Percentiles rank a stretch among this genome's conserved stretches.
These are phyloP conservation scores for Aradophagus sp. DNA, from an alignment of 1,140 invertebrate species.

Conservation along the genomic window DNA sequence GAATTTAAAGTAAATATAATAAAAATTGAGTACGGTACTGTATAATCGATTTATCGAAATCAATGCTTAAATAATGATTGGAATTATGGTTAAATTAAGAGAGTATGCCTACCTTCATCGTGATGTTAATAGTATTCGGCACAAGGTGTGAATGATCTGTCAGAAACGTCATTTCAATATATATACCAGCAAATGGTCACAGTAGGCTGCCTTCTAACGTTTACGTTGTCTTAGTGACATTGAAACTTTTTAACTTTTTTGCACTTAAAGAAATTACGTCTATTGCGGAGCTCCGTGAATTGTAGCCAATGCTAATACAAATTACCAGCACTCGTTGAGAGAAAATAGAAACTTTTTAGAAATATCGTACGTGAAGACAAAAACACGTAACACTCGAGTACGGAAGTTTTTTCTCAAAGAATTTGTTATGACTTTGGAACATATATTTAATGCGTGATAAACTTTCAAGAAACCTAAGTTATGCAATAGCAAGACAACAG, in stretches of 20 bases:
- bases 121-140: conserved; percentile 27
- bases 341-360: conserved; percentile 44
- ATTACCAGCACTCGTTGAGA: conserved; percentile 7
- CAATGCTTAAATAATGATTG: too few relatives aligned
- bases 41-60: too few relatives aligned
- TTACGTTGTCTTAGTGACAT: conserved; percentile 48
- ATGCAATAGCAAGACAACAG: too few relatives aligned
- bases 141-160: conserved; percentile 40
- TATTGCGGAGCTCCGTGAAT: conserved; percentile 32
- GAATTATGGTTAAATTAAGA: too few relatives aligned
- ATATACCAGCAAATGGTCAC: conserved; percentile 51
- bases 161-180: conserved; percentile 38
- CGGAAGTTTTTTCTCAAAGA: too few relatives aligned
- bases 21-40: too few relatives aligned
- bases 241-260: conserved; percentile 50
- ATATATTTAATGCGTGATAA: too few relatives aligned
- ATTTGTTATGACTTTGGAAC: too few relatives aligned
- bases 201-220: conserved; percentile 46
- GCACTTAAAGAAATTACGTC: conserved; percentile 32
- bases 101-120: conserved; percentile 49
- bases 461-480: too few relatives aligned
- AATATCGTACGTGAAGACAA: conserved; percentile 7
- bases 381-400: too few relatives aligned
- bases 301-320: conserved; percentile 25
- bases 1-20: too few relatives aligned